These are phyloP conservation scores for Cataglyphis albicans DNA, from an alignment of 2,888 invertebrate genomes.

Conservation along the genomic window DNA sequence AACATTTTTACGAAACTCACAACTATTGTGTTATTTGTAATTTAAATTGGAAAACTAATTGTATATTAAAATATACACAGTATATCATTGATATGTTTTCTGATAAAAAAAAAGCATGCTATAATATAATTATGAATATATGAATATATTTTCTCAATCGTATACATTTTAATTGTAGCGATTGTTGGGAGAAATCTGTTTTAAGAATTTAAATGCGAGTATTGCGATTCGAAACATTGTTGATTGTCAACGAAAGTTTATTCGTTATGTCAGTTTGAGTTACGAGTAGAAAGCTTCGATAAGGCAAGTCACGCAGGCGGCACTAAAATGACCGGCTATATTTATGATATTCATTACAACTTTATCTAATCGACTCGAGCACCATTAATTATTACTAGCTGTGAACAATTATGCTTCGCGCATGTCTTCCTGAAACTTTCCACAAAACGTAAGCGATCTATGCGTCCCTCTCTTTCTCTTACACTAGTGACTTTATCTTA, in stretches of 20 bases:
- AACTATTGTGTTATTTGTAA: background rate
- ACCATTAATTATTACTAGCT: slow-evolving; percentile 80
- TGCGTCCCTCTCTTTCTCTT: slow-evolving; percentile 3
- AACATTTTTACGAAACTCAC: background rate
- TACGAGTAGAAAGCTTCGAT: slow-evolving; percentile 75
- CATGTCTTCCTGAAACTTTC: slow-evolving; percentile 73
- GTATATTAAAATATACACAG: background rate
- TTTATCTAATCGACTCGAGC: slow-evolving; percentile 77
- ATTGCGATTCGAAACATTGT: slow-evolving; percentile 57
- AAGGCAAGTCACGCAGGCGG: slow-evolving; percentile 64
- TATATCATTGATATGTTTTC: background rate
- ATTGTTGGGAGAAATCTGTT: background rate
- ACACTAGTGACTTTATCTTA: slow-evolving; percentile 24
- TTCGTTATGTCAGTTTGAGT: slow-evolving; percentile 66
- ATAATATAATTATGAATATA: background rate
- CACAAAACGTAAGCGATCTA: slow-evolving; percentile 41
- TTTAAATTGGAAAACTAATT: slow-evolving; percentile 10
- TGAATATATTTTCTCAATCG: background rate
- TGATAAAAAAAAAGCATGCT: background rate
- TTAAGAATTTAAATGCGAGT: slow-evolving; percentile 29
- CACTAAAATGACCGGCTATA: slow-evolving; percentile 66
- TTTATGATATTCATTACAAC: slow-evolving; percentile 74
- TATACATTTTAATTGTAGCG: background rate
- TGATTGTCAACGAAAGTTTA: slow-evolving; percentile 71
- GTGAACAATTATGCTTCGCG: slow-evolving; percentile 77